phyloP scores from a whole-genome alignment of 1,140 invertebrate species.

The Alviniconcha marisindica region DNA sequence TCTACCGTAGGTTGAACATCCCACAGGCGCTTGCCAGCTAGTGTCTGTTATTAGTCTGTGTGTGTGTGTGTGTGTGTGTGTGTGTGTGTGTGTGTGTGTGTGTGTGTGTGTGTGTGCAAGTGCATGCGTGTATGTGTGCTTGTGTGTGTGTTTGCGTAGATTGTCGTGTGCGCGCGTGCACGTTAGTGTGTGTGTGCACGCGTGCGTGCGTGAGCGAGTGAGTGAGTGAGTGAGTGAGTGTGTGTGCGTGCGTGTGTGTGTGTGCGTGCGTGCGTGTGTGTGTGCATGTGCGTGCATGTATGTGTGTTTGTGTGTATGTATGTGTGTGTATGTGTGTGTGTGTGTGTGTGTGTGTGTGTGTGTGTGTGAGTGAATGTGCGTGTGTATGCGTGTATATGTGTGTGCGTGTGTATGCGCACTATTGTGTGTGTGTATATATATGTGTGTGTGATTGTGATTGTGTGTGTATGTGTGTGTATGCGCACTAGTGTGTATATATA shows the following conservation, averaged over 20 bases:
- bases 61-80: no score
- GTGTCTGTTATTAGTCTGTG: no score
- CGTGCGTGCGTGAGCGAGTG: neutral
- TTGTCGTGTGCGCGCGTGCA: neutral
- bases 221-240: neutral
- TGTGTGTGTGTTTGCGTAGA: slow-evolving; percentile 4
- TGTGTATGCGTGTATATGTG: neutral
- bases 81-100: neutral
- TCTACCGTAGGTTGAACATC: no score
- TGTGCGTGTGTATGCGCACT: neutral
- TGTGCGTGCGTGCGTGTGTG: slow-evolving; percentile 7
- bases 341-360: neutral
- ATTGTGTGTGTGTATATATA: no score
- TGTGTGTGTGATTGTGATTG: no score
- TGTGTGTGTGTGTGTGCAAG: neutral
- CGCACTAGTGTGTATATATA: no score
- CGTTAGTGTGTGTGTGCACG: neutral
- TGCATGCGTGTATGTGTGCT: neutral
- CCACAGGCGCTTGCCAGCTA: no score
- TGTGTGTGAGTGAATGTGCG: no score
- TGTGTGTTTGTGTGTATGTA: neutral
- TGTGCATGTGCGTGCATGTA: neutral
- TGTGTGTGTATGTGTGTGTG: slow-evolving; percentile 2
- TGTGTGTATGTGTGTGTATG: no score
- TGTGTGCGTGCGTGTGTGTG: slow-evolving; percentile 6